Conservation (phyloP, 2,113 vertebrate species). For the Python bivittatus region DNA sequence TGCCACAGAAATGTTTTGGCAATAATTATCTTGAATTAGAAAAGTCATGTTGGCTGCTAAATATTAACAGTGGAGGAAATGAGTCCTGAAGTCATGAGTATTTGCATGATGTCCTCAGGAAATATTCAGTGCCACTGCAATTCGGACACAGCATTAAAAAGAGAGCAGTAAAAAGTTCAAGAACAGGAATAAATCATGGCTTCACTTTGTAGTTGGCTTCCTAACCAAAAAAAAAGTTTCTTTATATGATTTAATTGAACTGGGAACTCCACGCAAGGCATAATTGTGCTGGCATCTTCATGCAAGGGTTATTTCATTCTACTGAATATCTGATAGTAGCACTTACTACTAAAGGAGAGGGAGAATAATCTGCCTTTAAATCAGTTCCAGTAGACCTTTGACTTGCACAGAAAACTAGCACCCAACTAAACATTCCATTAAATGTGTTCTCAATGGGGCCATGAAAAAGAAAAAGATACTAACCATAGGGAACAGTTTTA, state of each 20-base stretch:
- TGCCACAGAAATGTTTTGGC: not conserved
- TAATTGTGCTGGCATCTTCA: not conserved
- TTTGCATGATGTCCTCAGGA: conserved; percentile 16
- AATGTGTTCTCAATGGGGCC: not conserved
- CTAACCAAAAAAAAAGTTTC: not conserved
- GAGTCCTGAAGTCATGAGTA: conserved; percentile 4
- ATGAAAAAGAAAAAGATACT: not conserved
- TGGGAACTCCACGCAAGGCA: not conserved
- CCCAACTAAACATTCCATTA: not conserved
- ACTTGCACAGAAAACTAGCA: not conserved
- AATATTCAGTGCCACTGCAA: conserved; percentile 16
- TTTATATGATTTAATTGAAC: not conserved
- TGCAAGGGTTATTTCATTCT: not conserved
- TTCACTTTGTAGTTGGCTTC: not conserved
- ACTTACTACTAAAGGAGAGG: not conserved
- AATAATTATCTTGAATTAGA: conserved; percentile 4
- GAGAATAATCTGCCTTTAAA: not conserved
- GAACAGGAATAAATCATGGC: not conserved
- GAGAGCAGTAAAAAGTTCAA: not conserved
- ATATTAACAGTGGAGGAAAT: conserved; percentile 19
- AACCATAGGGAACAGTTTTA: not conserved
- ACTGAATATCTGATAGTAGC: not conserved
- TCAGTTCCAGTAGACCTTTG: not conserved
- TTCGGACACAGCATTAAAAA: not conserved
- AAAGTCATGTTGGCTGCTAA: conserved; percentile 26